Base-by-base conservation (phyloP, 2,797 vertebrate genomes). In the Eospalax fontanierii region DNA sequence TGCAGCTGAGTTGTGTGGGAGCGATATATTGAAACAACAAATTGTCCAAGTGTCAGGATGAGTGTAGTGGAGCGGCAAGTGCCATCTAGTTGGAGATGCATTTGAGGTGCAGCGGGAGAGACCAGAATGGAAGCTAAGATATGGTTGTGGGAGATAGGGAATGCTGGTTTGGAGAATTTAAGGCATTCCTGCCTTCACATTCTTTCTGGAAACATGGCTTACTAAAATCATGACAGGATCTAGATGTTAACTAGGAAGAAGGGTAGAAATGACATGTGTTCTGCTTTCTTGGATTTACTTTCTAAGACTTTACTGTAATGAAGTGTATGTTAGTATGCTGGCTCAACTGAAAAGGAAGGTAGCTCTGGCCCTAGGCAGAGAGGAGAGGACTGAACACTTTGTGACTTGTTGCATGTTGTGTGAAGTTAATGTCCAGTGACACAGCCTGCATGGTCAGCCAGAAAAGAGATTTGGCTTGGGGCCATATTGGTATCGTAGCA, bases 361-460 rank as follows among this genome's bases (percentile, higher is more conserved):
- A 24, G 59, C 9, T 26, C 54, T 96, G 91, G 96, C 97, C 92
- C 21, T 14, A 79, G 96, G 96, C 96, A 83, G 93, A 95, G 95
- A 63, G 95, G 68, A 84, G 91, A 88, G 93, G 93, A 95, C 68
- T 78, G 81, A 95, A 89, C 35, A 63, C 94, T 97, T 96, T 71
- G 43, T 46, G 61, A 87, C 94, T 57, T 95, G 19, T 82, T 95
- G 38, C 57, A 61, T 2, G 57, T 38, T 66, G 5, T 66, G 43
- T 98, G 98, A 98, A 66, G 93, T 96, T 98, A 94, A 98, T 97
- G 96, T 65, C 3, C 3, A 35, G 30, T 91, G 98, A 97, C 97
- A 68, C 33, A 93, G 95, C 81, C 96, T 98, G 97, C 95, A 73
- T 93, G 96, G 98, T 97, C 97, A 97, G 98, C 97, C 91, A 30